Evolutionary conservation across 2,113 vertebrate species (phyloP).

Genomic region (Ailuropoda melanoleuca): DNA sequence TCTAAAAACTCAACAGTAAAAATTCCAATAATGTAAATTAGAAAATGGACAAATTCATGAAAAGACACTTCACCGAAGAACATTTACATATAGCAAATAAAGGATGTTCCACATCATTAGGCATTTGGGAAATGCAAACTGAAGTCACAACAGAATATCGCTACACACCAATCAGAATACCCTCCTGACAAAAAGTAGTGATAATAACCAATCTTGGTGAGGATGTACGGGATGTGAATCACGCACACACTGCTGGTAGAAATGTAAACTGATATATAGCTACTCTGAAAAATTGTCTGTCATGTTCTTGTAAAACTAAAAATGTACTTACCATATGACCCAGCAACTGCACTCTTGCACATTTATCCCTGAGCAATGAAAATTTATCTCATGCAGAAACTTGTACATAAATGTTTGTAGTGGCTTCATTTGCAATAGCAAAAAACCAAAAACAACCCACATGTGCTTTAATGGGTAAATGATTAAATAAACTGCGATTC

Average conservation of each 20-base stretch:
- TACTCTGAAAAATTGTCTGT: background rate
- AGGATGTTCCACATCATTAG: background rate
- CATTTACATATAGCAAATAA: background rate
- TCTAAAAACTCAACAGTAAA: background rate
- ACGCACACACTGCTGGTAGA: background rate
- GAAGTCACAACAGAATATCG: background rate
- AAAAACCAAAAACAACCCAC: background rate
- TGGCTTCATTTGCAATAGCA: background rate
- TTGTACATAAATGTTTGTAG: background rate
- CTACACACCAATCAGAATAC: background rate
- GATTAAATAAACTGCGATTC: background rate
- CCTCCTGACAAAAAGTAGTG: background rate
- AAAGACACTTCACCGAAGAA: background rate
- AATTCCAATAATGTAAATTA: background rate
- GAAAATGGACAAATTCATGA: background rate
- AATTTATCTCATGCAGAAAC: background rate
- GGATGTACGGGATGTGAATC: background rate
- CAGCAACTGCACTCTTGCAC: background rate
- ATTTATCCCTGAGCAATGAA: conserved; percentile 19
- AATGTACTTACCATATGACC: background rate
- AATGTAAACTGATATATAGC: background rate
- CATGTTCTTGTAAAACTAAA: background rate
- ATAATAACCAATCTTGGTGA: background rate
- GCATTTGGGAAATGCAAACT: background rate
- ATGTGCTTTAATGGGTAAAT: background rate